A percentile compares a stretch with the other conserved stretches of the same genome.
Conservation (phyloP, 2,888 invertebrate species). For the Drosophila borborema region DNA sequence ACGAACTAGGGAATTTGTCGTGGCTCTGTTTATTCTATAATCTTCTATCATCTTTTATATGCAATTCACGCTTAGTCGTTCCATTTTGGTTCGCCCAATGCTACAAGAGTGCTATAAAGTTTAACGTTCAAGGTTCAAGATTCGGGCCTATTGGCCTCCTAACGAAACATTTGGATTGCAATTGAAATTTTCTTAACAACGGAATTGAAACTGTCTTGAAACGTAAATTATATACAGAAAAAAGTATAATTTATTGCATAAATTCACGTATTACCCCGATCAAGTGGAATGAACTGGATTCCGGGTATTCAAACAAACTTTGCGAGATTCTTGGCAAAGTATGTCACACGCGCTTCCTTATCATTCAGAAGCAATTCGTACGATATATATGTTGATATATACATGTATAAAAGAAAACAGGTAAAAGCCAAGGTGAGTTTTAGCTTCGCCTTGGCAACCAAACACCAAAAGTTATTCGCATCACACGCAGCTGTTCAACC, state of each 20-base stretch:
- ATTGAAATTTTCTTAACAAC: neutral
- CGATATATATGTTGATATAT: no score
- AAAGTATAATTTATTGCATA: neutral
- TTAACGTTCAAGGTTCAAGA: conserved; percentile 39
- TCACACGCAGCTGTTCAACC: conserved; percentile 43
- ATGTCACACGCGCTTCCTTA: conserved; percentile 40
- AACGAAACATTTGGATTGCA: neutral
- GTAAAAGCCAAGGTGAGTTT: conserved; percentile 43
- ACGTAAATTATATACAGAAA: neutral
- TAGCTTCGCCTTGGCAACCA: conserved; percentile 49
- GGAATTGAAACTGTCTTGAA: no score
- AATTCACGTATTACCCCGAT: neutral
- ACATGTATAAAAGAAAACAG: conserved; percentile 12
- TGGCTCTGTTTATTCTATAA: conserved; percentile 3
- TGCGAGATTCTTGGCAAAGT: conserved; percentile 6
- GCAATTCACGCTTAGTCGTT: conserved; percentile 50
- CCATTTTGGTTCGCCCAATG: conserved; percentile 31
- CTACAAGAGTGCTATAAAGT: conserved; percentile 10
- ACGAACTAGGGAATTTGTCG: neutral
- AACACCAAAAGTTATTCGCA: conserved; percentile 50
- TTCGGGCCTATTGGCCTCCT: conserved; percentile 4
- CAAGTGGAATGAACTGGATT: neutral
- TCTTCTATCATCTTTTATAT: conserved; percentile 25
- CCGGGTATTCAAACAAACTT: neutral
- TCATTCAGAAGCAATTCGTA: neutral